phyloP scores from a whole-genome alignment of 2,888 invertebrate species.

The Lasioglossum calceatum region DNA sequence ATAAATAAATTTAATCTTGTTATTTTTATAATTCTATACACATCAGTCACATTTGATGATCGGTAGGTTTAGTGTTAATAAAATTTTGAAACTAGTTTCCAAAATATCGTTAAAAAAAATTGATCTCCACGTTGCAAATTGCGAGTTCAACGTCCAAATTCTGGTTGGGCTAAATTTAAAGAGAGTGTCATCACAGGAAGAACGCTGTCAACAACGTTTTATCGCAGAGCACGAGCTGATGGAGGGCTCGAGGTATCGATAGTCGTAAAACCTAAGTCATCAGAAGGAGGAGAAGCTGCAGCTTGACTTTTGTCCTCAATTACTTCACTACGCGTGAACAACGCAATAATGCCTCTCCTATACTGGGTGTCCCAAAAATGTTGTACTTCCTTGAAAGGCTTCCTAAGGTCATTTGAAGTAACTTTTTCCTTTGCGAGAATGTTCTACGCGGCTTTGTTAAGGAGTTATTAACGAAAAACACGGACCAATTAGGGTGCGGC shows the following conservation, averaged over 20 bases:
- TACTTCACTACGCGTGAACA: conserved; percentile 48
- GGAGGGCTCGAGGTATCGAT: conserved; percentile 32
- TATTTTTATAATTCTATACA: no score
- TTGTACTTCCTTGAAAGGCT: no score
- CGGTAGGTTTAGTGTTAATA: no score
- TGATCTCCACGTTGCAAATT: not conserved
- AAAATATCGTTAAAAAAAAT: not conserved
- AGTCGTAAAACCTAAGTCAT: conserved; percentile 74
- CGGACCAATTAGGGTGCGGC: no score
- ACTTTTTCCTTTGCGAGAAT: no score
- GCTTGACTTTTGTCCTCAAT: conserved; percentile 60
- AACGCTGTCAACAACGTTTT: conserved; percentile 62
- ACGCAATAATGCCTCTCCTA: conserved; percentile 54
- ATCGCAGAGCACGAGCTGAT: conserved; percentile 40
- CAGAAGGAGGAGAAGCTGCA: conserved; percentile 60
- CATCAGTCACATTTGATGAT: no score
- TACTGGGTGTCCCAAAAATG: not conserved
- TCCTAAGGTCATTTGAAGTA: no score
- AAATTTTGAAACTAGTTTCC: no score
- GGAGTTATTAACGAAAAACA: no score
- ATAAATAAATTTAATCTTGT: no score
- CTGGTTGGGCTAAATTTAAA: not conserved
- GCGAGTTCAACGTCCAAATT: not conserved
- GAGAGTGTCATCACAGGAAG: conserved; percentile 37
- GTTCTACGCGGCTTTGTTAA: no score